A percentile compares a stretch with the other conserved stretches of the same genome.
Conservation (phyloP, 2,113 vertebrate species). For the Mastomys natalensis region DNA sequence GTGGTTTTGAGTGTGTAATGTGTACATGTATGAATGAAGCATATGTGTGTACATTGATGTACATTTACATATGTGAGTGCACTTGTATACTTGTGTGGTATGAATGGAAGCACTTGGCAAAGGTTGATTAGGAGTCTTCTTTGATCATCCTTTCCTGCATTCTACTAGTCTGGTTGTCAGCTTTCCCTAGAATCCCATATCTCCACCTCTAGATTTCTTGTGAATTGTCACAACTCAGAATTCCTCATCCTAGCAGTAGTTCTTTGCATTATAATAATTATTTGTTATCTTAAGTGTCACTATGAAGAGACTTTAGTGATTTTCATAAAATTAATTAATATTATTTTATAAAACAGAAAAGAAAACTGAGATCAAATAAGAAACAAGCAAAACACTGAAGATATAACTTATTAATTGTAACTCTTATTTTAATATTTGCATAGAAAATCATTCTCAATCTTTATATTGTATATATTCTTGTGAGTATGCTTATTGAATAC, state of each 20-base stretch:
- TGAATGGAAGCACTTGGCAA: no score
- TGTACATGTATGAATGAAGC: not conserved
- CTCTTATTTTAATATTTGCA: not conserved
- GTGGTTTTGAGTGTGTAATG: not conserved
- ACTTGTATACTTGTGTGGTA: no score
- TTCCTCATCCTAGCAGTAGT: not conserved
- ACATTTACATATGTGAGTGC: not conserved
- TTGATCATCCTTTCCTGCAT: not conserved
- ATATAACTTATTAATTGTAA: not conserved
- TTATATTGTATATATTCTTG: not conserved
- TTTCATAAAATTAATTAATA: not conserved
- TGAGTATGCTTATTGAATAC: not conserved
- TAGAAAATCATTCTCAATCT: not conserved
- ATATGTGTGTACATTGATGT: not conserved
- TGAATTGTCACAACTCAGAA: not conserved
- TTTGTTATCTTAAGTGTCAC: not conserved
- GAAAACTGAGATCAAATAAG: not conserved
- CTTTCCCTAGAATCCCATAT: not conserved
- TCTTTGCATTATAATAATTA: not conserved
- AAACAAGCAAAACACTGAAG: not conserved
- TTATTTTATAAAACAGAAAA: not conserved
- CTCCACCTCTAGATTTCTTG: not conserved
- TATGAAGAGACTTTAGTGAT: not conserved
- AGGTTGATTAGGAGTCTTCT: not conserved
- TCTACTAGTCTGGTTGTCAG: no score